Evolutionary conservation across 2,888 invertebrate genomes (phyloP), one percentile per base, ranked within the genome.

Genomic region (Hoplodrina ambigua): DNA sequence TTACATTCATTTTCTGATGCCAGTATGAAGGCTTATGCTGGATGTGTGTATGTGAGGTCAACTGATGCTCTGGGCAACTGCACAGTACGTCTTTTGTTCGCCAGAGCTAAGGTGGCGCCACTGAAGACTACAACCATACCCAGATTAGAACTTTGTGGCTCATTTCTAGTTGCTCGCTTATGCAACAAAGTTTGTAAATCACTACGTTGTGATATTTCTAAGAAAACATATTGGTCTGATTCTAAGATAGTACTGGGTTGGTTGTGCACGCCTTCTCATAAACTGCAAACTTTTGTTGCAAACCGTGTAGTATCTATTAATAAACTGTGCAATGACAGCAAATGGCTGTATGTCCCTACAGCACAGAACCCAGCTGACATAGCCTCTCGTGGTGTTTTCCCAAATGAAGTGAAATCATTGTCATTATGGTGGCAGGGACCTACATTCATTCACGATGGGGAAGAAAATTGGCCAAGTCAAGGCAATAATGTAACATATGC

Each of bases 221-320:
- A 58, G 19, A 37, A 50, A 49, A 54, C 13, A 3, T 54, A 49
- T 59, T 69, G 63, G 69, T 59, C 59, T 1, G 50, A 64, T 25
- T 69, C 64, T 7, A 69, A 46, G 59, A 64, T 69, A 3, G 63
- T 64, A 54, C 52, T 59, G 37, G 63, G 69, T 63, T 69, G 69
- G 58, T 54, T 64, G 52, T 59, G 25, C 6, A 59, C 63, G 0
- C 58, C 57, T 49, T 41, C 69, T 46, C n/a, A 49, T 15, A 41
- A 57, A 7, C 37, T 57, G 2, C 15, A 57, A 17, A 57, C 41
- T 5, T 64, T 64, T 54, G 59, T 69, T 6, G 53, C 58, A 49
- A 19, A 69, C 25, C 19, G 69, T 4, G 63, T 69, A 0, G 54
- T n/a, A 8, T 33, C 44, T 20, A 10, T 69, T 17, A 17, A 59